phyloP scores from a whole-genome alignment of 2,113 vertebrate genomes.

The Anser cygnoides region DNA sequence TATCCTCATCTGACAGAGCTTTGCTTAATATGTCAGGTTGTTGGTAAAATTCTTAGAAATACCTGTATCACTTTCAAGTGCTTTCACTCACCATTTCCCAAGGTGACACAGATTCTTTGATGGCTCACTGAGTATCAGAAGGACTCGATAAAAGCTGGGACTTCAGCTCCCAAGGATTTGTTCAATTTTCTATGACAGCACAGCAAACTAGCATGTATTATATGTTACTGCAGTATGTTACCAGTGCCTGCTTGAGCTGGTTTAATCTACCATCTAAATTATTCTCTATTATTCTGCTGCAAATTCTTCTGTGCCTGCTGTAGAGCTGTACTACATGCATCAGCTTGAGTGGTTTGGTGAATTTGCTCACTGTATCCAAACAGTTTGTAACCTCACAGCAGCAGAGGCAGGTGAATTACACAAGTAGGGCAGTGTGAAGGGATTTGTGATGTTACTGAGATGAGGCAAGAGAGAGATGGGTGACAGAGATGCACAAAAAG shows the following conservation, averaged over 20 bases:
- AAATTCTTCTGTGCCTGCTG: background rate
- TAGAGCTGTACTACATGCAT: background rate
- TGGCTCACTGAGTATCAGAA: background rate
- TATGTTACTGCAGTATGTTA: background rate
- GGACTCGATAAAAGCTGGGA: background rate
- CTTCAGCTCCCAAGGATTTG: background rate
- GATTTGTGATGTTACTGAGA: background rate
- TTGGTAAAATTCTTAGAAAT: background rate
- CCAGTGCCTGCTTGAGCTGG: background rate
- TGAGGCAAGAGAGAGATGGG: background rate
- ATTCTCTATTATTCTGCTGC: background rate
- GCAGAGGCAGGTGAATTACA: background rate
- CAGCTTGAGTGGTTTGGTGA: background rate
- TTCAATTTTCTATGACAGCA: background rate
- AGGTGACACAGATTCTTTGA: accelerated
- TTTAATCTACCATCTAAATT: background rate
- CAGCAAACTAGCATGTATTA: background rate
- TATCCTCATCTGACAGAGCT: background rate
- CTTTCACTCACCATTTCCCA: background rate
- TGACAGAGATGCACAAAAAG: background rate
- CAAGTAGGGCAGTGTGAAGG: background rate
- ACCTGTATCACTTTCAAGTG: background rate
- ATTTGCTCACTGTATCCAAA: background rate
- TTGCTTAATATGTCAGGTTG: accelerated
- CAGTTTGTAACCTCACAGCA: background rate